These are phyloP conservation scores for Neolamprologus cancellatus DNA, from an alignment of 2,113 vertebrate species.

Conservation along the genomic window DNA sequence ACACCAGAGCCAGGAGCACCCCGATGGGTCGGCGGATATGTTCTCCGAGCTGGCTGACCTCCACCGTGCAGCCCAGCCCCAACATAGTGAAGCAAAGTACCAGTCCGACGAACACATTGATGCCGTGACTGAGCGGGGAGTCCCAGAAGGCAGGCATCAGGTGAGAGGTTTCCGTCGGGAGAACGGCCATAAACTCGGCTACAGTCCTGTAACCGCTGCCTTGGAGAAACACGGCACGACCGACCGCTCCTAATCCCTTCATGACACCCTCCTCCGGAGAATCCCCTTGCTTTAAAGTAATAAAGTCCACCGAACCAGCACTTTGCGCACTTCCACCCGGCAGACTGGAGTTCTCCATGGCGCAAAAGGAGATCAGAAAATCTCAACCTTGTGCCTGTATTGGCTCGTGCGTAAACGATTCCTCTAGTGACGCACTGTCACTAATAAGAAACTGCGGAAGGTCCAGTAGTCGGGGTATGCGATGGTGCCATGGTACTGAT, in stretches of 20 bases:
- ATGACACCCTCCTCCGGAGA: neutral
- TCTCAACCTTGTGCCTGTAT: neutral
- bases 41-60: conserved; percentile 79
- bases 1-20: conserved; percentile 84
- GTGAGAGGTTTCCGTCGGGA: conserved; percentile 25
- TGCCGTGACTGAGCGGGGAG: conserved; percentile 81
- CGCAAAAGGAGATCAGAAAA: conserved; percentile 27
- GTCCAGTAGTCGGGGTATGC: neutral
- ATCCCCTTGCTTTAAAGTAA: neutral
- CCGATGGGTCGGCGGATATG: conserved; percentile 85
- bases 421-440: conserved; percentile 24
- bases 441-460: conserved; percentile 3
- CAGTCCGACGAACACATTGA: conserved; percentile 88
- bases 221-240: neutral
- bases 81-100: conserved; percentile 92
- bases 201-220: conserved; percentile 3
- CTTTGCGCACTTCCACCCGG: neutral
- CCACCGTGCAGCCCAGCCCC: conserved; percentile 93
- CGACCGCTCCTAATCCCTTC: neutral
- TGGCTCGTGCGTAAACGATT: conserved; percentile 36
- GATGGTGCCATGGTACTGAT: conserved; percentile 19
- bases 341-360: conserved; percentile 63
- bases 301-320: neutral
- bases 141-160: conserved; percentile 76
- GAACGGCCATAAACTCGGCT: conserved; percentile 30